phyloP scores from a whole-genome alignment of 37 sponge, comb jelly and placozoan genomes.

The Halisarca cf. caerulea region DNA sequence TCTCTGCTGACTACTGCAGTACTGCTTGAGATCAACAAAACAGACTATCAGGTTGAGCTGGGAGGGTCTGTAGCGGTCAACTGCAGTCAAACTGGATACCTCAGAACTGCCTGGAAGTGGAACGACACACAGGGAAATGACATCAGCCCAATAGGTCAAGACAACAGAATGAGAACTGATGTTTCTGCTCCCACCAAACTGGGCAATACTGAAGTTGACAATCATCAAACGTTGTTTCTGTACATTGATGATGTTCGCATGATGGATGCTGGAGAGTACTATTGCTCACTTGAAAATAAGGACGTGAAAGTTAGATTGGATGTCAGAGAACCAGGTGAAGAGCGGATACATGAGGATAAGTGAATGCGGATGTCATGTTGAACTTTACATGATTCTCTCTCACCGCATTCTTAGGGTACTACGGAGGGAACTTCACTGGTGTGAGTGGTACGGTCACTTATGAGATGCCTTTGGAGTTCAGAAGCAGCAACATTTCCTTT shows the following conservation, averaged over 20 bases:
- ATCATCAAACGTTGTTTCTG: neutral
- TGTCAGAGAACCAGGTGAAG: neutral
- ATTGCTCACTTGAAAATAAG: neutral
- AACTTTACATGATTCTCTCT: too few relatives aligned
- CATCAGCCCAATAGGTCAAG: neutral
- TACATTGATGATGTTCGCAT: neutral
- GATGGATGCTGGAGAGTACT: slow-evolving; percentile 1
- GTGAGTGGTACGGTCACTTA: neutral
- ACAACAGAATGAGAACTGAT: neutral
- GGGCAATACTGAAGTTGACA: neutral
- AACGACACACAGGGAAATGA: neutral
- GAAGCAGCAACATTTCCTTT: neutral
- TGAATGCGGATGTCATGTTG: too few relatives aligned
- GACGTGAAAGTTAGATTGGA: neutral
- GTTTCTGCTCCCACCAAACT: neutral
- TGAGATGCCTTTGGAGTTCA: neutral
- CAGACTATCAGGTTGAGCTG: neutral
- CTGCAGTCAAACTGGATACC: slow-evolving; percentile 13
- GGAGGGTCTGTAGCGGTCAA: neutral
- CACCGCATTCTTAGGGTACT: neutral
- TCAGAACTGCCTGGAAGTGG: slow-evolving; percentile 20
- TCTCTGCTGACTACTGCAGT: neutral
- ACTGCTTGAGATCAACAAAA: neutral
- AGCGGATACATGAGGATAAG: too few relatives aligned
- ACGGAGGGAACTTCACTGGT: neutral